Conservation (phyloP, 2,113 vertebrate genomes). For the Prochilodus magdalenae region DNA sequence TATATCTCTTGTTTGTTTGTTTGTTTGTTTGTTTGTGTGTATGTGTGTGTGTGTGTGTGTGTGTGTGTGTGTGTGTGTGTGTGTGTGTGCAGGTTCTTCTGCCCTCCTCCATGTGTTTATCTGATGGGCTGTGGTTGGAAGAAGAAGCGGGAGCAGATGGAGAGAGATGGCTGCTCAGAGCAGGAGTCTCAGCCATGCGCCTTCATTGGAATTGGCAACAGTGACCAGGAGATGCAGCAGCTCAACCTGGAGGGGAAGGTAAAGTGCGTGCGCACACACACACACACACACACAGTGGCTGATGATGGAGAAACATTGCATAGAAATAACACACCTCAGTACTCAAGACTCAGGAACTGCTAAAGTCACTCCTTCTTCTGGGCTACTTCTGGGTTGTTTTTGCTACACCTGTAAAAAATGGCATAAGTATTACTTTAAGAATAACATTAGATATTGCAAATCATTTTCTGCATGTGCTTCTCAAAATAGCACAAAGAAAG, state of each 20-base stretch:
- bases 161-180: slow-evolving; percentile 95
- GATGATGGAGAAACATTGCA: no score
- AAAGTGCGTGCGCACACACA: slow-evolving; percentile 40
- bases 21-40: no score
- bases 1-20: background rate
- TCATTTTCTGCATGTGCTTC: no score
- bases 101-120: slow-evolving; percentile 97
- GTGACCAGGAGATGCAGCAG: slow-evolving; percentile 99
- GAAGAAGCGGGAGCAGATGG: slow-evolving; percentile 99
- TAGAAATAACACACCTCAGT: no score
- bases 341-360: no score
- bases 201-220: slow-evolving; percentile 99
- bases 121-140: slow-evolving; percentile 99
- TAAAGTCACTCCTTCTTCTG: no score
- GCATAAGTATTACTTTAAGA: no score
- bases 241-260: slow-evolving; percentile 99
- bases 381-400: no score
- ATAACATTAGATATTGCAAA: no score
- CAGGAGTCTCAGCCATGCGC: slow-evolving; percentile 98
- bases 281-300: background rate
- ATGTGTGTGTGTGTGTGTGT: slow-evolving; percentile 47
- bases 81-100: slow-evolving; percentile 89
- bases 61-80: background rate
- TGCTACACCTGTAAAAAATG: no score
- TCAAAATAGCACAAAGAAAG: no score